Evolutionary conservation across 2,888 invertebrate genomes (phyloP).

Genomic region (Rosalia funebris): DNA sequence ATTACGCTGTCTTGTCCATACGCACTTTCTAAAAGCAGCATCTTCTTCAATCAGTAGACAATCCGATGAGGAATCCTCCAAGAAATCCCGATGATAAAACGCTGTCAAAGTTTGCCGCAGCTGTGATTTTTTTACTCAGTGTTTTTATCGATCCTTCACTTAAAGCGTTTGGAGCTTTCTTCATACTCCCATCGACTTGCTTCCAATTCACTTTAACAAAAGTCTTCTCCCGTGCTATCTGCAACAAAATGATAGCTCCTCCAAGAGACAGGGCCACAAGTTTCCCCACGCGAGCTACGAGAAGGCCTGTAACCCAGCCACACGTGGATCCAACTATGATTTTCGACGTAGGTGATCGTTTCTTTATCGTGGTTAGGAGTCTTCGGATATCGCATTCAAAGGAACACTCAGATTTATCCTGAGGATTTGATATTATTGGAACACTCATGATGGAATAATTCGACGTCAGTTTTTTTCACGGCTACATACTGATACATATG

Average conservation of each 20-base stretch:
- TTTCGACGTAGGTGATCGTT: background rate
- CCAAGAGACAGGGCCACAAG: slow-evolving; percentile 20
- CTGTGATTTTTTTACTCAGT: slow-evolving; percentile 1
- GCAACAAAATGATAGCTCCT: slow-evolving; percentile 26
- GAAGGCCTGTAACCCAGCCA: background rate
- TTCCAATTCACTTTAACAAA: slow-evolving; percentile 25
- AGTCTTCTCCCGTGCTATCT: slow-evolving; percentile 22
- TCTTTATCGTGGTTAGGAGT: background rate
- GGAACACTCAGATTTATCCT: background rate
- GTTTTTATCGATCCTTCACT: background rate
- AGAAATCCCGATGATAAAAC: slow-evolving; percentile 19
- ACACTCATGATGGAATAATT: background rate
- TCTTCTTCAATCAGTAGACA: slow-evolving; percentile 4
- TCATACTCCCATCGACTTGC: slow-evolving; percentile 9
- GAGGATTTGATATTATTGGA: background rate
- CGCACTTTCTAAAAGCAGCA: too few relatives aligned
- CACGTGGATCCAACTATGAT: background rate
- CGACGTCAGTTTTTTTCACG: too few relatives aligned
- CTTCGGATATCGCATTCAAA: background rate
- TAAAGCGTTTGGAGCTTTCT: slow-evolving; percentile 11
- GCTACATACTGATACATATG: too few relatives aligned
- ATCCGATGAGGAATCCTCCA: slow-evolving; percentile 24
- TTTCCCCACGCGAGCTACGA: slow-evolving; percentile 24
- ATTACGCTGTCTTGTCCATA: too few relatives aligned
- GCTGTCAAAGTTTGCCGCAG: slow-evolving; percentile 11